Evolutionary conservation across 2,888 invertebrate species (phyloP).

Genomic region (Nematopogon swammerdamellus): DNA sequence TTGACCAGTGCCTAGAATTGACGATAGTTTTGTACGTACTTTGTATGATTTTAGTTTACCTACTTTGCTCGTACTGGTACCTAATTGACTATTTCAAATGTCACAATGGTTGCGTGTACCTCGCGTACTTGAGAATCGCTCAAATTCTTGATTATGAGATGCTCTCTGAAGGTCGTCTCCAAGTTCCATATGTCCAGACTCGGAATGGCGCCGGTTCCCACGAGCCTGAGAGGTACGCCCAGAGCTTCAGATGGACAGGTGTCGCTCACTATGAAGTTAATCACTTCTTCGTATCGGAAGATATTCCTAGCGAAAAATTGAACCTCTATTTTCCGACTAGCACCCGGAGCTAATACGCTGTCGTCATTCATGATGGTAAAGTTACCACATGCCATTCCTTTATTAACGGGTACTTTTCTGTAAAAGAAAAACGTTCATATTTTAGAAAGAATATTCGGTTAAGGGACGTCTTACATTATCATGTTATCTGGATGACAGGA

Average conservation of each 20-base stretch:
- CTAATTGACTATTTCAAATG: background rate
- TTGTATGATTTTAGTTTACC: too few species aligned
- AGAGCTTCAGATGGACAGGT: constrained; percentile 46
- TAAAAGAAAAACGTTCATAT: background rate
- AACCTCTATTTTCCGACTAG: constrained; percentile 37
- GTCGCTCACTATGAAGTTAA: constrained; percentile 41
- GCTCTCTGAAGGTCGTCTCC: constrained; percentile 57
- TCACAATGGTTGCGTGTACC: constrained; percentile 17
- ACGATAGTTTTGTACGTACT: too few species aligned
- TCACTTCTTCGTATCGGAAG: constrained; percentile 36
- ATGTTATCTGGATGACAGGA: too few species aligned
- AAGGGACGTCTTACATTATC: too few species aligned
- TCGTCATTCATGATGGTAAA: constrained; percentile 42
- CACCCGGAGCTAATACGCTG: constrained; percentile 40
- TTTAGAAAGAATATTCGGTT: too few species aligned
- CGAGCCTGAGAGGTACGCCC: constrained; percentile 44
- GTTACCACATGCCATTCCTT: constrained; percentile 41
- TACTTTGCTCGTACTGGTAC: too few species aligned
- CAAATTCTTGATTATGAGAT: constrained; percentile 51
- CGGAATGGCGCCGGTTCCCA: constrained; percentile 55
- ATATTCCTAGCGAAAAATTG: constrained; percentile 34
- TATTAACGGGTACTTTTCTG: constrained; percentile 15
- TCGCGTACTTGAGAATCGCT: constrained; percentile 48
- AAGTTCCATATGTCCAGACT: constrained; percentile 54
- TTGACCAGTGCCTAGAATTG: too few species aligned